Conservation (phyloP, 35 echinoderm and acorn worm species). For the Antedon bifida region DNA sequence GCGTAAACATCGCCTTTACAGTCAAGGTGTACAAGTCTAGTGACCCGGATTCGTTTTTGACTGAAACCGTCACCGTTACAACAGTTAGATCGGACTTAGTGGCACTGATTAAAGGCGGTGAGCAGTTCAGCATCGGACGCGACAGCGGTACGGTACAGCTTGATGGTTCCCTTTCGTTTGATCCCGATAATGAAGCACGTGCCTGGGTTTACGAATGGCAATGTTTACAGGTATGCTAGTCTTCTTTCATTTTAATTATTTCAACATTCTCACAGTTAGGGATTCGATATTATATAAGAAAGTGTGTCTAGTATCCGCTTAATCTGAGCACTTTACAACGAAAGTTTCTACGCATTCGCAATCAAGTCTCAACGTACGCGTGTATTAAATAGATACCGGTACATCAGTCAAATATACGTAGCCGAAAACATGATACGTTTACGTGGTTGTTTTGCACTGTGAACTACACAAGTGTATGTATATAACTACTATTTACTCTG, state of each 20-base stretch:
- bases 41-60: conserved; percentile 12
- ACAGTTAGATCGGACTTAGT: conserved; percentile 47
- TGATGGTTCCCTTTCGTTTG: conserved; percentile 44
- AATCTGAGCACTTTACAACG: too few relatives aligned
- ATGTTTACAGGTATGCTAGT: conserved; percentile 50
- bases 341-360: too few relatives aligned
- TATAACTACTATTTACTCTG: background rate
- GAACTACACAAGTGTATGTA: too few relatives aligned
- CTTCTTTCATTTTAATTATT: too few relatives aligned
- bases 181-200: conserved; percentile 57
- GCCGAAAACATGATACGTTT: background rate
- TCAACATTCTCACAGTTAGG: too few relatives aligned
- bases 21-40: conserved; percentile 73
- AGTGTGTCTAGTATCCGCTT: too few relatives aligned
- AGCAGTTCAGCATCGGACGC: conserved; percentile 56
- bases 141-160: conserved; percentile 47
- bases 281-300: too few relatives aligned
- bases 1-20: conserved; percentile 51
- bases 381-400: too few relatives aligned
- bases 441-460: background rate
- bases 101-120: conserved; percentile 40
- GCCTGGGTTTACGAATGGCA: conserved; percentile 54
- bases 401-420: too few relatives aligned
- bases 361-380: too few relatives aligned
- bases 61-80: conserved; percentile 37